Base-by-base conservation (phyloP, 1,140 invertebrate species). In the Drosophila teissieri region DNA sequence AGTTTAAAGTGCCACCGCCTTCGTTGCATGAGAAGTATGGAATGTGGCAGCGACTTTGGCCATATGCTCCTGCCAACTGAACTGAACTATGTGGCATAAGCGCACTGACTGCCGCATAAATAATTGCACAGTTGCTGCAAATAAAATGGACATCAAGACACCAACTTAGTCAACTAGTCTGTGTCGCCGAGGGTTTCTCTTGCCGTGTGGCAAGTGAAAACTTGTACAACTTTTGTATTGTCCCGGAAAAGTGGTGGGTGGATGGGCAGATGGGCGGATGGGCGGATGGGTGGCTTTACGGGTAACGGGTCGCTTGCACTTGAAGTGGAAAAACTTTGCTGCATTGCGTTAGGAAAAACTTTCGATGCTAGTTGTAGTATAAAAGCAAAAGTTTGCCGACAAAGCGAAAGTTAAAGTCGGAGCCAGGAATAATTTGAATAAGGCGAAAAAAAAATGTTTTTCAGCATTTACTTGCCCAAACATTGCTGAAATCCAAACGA, bases 121-220 rank as follows among this genome's bases (percentile, higher is more conserved):
- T 89, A 88, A 88, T 88, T 88, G 84, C 61, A 64, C 72, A 84
- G 81, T 88, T 78, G 82, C 80, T 80, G 69, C 84, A 84, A 73
- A 82, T 83, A 78, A 89, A 89, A 88, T 89, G 85, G 83, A 88
- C 85, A 84, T 84, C 82, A 73, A 80, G 80, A 80, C 80, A 84
- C 80, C 76, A 76, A 77, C 60, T 84, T 83, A 84, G 80, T 79
- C 65, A 79, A 83, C 73, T 40, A 65, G 31, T 73, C 44, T 56
- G 12, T 64, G 37, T 64, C 24, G 48, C 48, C 48, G 27, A 31
- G 48, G 48, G 48, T 39, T 39, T 48, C 24, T 61, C 36, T 77
- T 31, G 31, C 42, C 67, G 73, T 77, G 60, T 48, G 76, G 46
- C 67, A 73, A 88, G 82, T 83, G 80, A 86, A 88, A 89, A 89